Conservation (phyloP, 2,888 invertebrate genomes). For the Caenorhabditis virilis region DNA sequence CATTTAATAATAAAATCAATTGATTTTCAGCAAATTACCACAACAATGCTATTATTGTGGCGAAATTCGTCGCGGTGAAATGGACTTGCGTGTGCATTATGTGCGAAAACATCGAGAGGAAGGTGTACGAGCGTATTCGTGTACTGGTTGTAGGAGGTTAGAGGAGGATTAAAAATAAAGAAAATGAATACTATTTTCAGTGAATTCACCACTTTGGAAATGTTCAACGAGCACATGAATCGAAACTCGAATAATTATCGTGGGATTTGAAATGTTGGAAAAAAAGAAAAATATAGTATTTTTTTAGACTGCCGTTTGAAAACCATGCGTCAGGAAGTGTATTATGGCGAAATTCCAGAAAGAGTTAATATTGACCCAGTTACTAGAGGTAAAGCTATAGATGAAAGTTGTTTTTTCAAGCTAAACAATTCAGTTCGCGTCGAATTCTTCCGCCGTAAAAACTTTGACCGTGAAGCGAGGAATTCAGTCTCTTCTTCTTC, state of each 20-base stretch:
- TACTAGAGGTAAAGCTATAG: not conserved
- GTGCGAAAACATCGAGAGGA: constrained; percentile 20
- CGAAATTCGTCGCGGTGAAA: constrained; percentile 10
- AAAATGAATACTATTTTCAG: constrained; percentile 17
- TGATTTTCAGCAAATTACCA: constrained; percentile 4
- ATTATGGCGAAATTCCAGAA: constrained; percentile 28
- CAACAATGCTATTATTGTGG: constrained; percentile 31
- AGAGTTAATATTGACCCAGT: constrained; percentile 8
- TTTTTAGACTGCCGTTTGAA: constrained; percentile 11
- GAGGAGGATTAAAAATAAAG: not conserved
- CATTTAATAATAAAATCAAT: not conserved
- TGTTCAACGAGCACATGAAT: constrained; percentile 12
- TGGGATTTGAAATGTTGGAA: not conserved
- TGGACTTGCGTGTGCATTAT: constrained; percentile 24
- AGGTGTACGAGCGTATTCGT: constrained; percentile 11
- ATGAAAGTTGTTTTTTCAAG: no score
- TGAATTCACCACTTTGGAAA: constrained; percentile 12
- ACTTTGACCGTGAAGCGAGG: no score
- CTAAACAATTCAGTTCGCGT: no score
- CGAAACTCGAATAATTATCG: not conserved
- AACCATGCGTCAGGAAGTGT: constrained; percentile 11
- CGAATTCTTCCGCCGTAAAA: no score
- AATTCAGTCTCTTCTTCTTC: no score
- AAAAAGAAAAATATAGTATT: not conserved
- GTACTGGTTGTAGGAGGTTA: constrained; percentile 7